Percentiles rank a stretch among this genome's conserved stretches.
phyloP scores from a whole-genome alignment of 2,888 invertebrate genomes.

The Megalurothrips usitatus region DNA sequence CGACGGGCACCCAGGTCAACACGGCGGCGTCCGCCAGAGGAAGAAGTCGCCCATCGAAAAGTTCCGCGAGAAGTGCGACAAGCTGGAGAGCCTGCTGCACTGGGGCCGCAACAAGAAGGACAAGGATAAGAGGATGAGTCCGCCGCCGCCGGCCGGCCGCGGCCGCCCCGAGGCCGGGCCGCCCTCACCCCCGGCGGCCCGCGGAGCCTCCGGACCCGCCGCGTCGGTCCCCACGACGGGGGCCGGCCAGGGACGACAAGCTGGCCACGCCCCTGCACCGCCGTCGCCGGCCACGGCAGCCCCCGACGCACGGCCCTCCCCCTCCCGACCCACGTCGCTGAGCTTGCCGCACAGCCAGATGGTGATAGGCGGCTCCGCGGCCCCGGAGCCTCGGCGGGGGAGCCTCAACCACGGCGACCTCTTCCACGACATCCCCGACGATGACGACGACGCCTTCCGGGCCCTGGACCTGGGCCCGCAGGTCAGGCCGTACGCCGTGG shows the following conservation, averaged over 20 bases:
- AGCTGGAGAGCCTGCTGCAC: constrained; percentile 12
- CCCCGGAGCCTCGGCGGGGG: not conserved
- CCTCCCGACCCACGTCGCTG: constrained; percentile 48
- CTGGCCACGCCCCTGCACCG: too few species aligned
- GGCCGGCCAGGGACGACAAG: too few species aligned
- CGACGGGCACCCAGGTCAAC: not conserved
- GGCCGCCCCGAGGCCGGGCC: not conserved
- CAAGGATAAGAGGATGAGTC: not conserved
- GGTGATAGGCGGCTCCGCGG: constrained; percentile 55
- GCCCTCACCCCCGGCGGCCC: not conserved
- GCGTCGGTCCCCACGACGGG: too few species aligned
- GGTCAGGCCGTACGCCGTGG: not conserved
- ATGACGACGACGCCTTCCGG: not conserved
- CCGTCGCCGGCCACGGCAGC: too few species aligned
- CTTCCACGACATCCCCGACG: not conserved
- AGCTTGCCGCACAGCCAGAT: constrained; percentile 69
- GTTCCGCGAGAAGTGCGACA: not conserved
- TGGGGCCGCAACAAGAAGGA: constrained; percentile 8
- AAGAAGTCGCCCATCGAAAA: not conserved
- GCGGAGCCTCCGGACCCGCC: too few species aligned
- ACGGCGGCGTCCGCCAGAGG: not conserved
- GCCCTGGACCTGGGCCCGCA: not conserved
- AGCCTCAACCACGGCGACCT: not conserved
- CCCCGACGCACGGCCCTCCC: not conserved
- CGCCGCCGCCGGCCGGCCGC: not conserved